A percentile compares a stretch with the other conserved stretches of the same genome.
Conservation (phyloP, 2,113 vertebrate genomes). For the Grallaria varia region DNA sequence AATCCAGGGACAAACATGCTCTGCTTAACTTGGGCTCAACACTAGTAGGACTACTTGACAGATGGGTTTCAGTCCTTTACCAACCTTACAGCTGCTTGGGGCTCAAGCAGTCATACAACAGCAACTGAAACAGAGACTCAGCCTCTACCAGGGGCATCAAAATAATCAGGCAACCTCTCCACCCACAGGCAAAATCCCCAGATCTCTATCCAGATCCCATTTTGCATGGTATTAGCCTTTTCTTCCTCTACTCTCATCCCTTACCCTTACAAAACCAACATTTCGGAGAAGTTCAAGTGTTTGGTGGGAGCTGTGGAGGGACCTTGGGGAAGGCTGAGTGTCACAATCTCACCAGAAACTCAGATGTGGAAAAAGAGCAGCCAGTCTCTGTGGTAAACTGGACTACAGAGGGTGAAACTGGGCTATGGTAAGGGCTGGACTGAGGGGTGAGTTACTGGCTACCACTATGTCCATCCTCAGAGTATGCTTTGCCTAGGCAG, state of each 20-base stretch:
- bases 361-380: background rate
- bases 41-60: background rate
- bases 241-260: background rate
- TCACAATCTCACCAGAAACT: background rate
- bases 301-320: background rate
- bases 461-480: accelerated
- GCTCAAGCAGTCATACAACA: background rate
- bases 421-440: accelerated
- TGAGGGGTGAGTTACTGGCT: background rate
- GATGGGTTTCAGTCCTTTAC: background rate
- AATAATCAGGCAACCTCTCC: background rate
- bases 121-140: background rate
- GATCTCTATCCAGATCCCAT: background rate
- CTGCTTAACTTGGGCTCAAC: background rate
- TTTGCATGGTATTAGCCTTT: too few species aligned
- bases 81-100: background rate
- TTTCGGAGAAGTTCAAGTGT: background rate
- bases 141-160: background rate
- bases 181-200: background rate
- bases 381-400: background rate
- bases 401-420: background rate
- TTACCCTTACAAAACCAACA: background rate
- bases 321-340: background rate
- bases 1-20: background rate
- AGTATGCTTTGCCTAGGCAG: background rate